These are phyloP conservation scores for Fulmarus glacialis DNA, from an alignment of 2,113 vertebrate species.

Conservation along the genomic window DNA sequence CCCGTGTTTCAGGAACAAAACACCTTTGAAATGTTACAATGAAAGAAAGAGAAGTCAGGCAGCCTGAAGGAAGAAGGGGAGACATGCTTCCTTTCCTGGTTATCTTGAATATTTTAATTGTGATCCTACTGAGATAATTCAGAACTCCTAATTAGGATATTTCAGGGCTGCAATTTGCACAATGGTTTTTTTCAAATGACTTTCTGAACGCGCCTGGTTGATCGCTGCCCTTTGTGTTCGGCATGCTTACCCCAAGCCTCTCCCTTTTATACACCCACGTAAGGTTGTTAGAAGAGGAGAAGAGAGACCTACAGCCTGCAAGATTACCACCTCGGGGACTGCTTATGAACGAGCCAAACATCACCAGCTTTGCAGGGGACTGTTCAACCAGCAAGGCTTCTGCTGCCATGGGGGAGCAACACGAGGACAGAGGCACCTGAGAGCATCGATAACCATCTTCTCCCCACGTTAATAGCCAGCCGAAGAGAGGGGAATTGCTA, in stretches of 20 bases:
- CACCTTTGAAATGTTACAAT: neutral
- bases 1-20: neutral
- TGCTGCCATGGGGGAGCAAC: neutral
- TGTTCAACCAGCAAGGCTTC: neutral
- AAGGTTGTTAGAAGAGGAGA: neutral
- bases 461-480: neutral
- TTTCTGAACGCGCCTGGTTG: neutral
- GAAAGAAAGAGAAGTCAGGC: neutral
- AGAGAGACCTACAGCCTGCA: neutral
- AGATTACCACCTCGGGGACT: too few relatives aligned
- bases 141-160: neutral
- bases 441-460: neutral
- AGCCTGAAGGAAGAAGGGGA: neutral
- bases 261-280: neutral
- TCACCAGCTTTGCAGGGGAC: neutral
- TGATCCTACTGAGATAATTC: neutral
- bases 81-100: neutral
- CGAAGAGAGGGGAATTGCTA: neutral
- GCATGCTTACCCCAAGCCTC: neutral
- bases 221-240: neutral
- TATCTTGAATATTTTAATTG: neutral
- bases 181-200: neutral
- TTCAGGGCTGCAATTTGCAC: neutral
- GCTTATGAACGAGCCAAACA: neutral
- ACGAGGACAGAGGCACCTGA: neutral